Conservation (phyloP, 2,888 invertebrate genomes). For the Saturnia pavonia region DNA sequence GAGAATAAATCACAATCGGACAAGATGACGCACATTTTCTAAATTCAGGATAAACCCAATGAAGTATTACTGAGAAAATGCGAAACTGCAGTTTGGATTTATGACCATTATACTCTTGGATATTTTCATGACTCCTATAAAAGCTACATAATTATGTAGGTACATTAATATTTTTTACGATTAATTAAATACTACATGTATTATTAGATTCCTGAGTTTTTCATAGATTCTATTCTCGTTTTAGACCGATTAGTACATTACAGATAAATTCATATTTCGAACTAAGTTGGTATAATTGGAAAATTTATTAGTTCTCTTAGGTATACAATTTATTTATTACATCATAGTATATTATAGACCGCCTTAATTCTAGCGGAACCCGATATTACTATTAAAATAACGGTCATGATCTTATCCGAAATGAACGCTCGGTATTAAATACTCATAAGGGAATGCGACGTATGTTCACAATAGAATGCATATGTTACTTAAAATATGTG, state of each 20-base stretch:
- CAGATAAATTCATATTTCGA: background rate
- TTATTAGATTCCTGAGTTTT: background rate
- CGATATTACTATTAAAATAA: background rate
- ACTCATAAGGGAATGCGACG: slow-evolving; percentile 30
- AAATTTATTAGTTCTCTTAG: too few species aligned
- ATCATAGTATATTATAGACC: background rate
- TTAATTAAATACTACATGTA: background rate
- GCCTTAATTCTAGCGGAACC: background rate
- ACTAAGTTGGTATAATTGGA: background rate
- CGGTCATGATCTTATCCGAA: background rate
- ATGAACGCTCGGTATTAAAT: slow-evolving; percentile 33
- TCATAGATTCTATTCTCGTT: background rate
- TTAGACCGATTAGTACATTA: background rate
- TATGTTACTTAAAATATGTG: slow-evolving; percentile 32
- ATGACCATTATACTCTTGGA: background rate
- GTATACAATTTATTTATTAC: background rate
- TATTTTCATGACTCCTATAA: background rate
- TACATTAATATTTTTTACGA: background rate
- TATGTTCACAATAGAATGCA: slow-evolving; percentile 45
- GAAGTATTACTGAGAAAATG: slow-evolving; percentile 8
- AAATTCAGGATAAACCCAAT: slow-evolving; percentile 64
- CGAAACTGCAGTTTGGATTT: slow-evolving; percentile 19
- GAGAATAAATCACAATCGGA: slow-evolving; percentile 63
- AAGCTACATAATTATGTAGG: background rate
- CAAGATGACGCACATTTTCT: slow-evolving; percentile 64